These are phyloP conservation scores for Oceanodroma leucorhoa DNA, from an alignment of 2,797 vertebrate genomes.

Conservation along the genomic window DNA sequence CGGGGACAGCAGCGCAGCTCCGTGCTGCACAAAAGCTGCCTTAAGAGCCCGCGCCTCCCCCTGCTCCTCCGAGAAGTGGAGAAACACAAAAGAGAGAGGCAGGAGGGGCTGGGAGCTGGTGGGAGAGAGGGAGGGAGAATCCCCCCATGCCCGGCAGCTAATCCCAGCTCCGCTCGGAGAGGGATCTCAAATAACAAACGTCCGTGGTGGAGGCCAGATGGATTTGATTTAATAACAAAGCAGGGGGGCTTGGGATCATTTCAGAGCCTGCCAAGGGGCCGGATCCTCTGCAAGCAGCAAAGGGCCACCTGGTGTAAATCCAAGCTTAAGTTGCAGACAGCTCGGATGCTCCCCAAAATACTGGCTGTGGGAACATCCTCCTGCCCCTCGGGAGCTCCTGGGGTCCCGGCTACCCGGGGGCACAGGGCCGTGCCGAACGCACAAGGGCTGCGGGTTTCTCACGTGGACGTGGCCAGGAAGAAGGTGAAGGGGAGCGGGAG, in stretches of 20 bases:
- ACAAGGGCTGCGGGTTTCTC: accelerated
- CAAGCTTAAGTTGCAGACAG: neutral
- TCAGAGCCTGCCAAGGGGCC: neutral
- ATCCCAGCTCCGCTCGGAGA: constrained; percentile 22
- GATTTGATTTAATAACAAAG: constrained; percentile 56
- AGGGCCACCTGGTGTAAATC: neutral
- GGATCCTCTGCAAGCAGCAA: neutral
- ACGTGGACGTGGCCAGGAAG: accelerated
- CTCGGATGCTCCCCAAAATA: neutral
- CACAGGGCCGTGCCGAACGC: accelerated
- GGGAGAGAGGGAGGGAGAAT: neutral
- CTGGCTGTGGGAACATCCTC: neutral
- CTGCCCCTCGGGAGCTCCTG: neutral
- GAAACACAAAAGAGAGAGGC: constrained; percentile 48
- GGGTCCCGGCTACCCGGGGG: accelerated
- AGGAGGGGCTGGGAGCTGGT: neutral
- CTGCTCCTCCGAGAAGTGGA: neutral
- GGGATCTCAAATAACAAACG: constrained; percentile 35
- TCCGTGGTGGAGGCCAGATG: constrained; percentile 9
- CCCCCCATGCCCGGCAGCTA: constrained; percentile 26
- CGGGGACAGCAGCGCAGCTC: neutral
- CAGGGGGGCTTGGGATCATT: neutral
- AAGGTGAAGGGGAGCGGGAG: neutral
- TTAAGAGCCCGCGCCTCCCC: neutral
- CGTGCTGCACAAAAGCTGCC: neutral